These are phyloP conservation scores for Echinarachnius parma DNA, from an alignment of 53 echinoderm and acorn worm species.

Conservation along the genomic window DNA sequence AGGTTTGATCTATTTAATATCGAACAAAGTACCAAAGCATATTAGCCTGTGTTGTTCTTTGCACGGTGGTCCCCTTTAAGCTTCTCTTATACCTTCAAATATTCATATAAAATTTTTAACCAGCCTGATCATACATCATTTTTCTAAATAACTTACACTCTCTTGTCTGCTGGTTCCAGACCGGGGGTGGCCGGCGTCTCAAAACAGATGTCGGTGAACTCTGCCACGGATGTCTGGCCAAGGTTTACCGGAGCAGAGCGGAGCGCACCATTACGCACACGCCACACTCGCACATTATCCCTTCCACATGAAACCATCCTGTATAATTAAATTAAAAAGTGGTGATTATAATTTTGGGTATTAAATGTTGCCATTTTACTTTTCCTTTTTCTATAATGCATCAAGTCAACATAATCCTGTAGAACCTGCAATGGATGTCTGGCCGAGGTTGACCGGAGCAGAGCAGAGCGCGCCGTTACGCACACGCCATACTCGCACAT, in stretches of 20 bases:
- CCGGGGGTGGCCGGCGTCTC: conserved; percentile 73
- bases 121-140: too few species aligned
- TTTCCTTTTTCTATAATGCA: too few species aligned
- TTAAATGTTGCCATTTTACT: too few species aligned
- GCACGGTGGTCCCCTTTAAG: too few species aligned
- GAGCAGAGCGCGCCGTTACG: conserved; percentile 80
- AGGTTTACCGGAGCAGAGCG: conserved; percentile 89
- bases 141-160: conserved; percentile 57
- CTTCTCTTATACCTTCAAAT: too few species aligned
- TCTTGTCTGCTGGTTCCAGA: conserved; percentile 81
- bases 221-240: conserved; percentile 65
- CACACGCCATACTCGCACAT: conserved; percentile 93
- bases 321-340: too few species aligned
- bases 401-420: too few species aligned
- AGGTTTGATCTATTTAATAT: too few species aligned
- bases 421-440: conserved; percentile 59
- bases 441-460: conserved; percentile 82
- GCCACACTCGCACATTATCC: conserved; percentile 95
- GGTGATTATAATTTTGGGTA: too few species aligned
- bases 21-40: too few species aligned
- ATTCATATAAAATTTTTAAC: too few species aligned
- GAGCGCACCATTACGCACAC: conserved; percentile 73
- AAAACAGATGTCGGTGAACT: conserved; percentile 93
- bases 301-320: conserved; percentile 94
- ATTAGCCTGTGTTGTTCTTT: too few species aligned